phyloP scores from a whole-genome alignment of 1,140 invertebrate species.

The Cephus cinctus region DNA sequence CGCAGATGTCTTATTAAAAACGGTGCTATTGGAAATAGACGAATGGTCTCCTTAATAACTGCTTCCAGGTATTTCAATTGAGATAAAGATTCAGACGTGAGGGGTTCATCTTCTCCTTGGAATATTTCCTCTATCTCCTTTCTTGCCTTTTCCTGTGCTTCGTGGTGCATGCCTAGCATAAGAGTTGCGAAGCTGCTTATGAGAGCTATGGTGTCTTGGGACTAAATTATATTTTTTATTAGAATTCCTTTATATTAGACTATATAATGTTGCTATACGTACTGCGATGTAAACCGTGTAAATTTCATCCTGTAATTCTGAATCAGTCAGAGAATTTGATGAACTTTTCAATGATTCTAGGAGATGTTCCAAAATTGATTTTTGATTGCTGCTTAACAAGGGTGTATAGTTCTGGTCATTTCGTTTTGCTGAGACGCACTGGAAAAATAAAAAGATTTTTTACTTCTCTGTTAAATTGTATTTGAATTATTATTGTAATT shows the following conservation, averaged over 20 bases:
- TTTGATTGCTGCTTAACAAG: neutral
- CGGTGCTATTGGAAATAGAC: conserved; percentile 18
- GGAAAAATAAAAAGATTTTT: neutral
- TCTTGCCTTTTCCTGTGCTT: conserved; percentile 16
- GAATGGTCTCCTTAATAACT: conserved; percentile 23
- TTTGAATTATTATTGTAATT: too few species aligned
- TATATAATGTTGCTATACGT: too few species aligned
- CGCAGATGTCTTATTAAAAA: conserved; percentile 4
- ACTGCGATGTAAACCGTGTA: conserved; percentile 52
- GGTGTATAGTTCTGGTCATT: too few species aligned
- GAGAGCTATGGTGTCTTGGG: conserved; percentile 15
- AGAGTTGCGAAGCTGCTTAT: neutral
- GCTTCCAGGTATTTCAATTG: conserved; percentile 19
- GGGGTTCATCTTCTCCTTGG: neutral
- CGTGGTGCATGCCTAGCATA: conserved; percentile 11
- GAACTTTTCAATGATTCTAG: conserved; percentile 16
- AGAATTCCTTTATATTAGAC: conserved; percentile 2
- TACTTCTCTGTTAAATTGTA: too few species aligned
- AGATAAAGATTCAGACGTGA: conserved; percentile 6
- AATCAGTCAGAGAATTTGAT: conserved; percentile 31
- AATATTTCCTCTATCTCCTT: conserved; percentile 10
- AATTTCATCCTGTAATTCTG: conserved; percentile 41
- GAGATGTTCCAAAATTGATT: conserved; percentile 11
- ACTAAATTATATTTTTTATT: conserved; percentile 7
- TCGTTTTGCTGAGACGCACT: conserved; percentile 11